phyloP scores from a whole-genome alignment of 2,113 vertebrate genomes.

The Sprattus sprattus region DNA sequence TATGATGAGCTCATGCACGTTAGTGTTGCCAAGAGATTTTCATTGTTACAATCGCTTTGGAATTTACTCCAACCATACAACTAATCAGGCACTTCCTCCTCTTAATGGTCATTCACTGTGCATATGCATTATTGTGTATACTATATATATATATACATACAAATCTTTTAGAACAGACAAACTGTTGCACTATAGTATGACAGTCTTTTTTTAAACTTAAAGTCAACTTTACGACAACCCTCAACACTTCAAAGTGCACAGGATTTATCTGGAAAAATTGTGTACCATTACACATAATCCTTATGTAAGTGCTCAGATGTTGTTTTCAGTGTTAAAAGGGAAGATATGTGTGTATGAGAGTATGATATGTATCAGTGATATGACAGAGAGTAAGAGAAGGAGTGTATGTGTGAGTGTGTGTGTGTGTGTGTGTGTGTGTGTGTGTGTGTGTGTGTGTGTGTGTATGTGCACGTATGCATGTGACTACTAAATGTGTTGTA shows the following conservation, averaged over 20 bases:
- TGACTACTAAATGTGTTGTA: neutral
- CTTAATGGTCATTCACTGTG: neutral
- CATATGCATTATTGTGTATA: neutral
- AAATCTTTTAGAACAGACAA: neutral
- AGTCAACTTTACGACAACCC: neutral
- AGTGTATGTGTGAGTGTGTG: too few relatives aligned
- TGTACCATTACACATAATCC: neutral
- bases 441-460: neutral
- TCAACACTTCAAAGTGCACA: conserved; percentile 15
- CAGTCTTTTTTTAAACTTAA: neutral
- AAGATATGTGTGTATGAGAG: neutral
- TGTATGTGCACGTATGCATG: too few relatives aligned
- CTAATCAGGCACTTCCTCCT: conserved; percentile 13
- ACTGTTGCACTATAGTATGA: neutral
- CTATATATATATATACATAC: neutral
- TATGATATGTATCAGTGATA: too few relatives aligned
- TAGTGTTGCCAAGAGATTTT: neutral
- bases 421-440: neutral
- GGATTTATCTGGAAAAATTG: neutral
- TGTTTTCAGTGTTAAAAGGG: neutral
- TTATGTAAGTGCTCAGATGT: neutral
- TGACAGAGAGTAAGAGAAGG: neutral
- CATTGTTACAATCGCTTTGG: neutral
- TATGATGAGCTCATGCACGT: neutral
- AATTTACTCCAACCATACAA: neutral